Evolutionary conservation across 2,888 invertebrate species (phyloP).

Genomic region (Plagodis pulveraria): DNA sequence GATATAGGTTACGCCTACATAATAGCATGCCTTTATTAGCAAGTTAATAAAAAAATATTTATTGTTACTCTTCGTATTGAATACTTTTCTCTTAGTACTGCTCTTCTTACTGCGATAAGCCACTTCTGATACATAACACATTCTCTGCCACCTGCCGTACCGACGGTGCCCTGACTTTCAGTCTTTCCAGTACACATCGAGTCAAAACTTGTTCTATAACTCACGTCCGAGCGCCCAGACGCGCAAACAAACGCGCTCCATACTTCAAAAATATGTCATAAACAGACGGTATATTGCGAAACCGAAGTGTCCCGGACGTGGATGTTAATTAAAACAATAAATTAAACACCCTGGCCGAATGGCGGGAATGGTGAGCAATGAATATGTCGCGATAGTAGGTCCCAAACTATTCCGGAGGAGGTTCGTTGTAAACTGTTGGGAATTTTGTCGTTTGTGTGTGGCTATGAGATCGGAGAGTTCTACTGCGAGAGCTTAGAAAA

Average conservation of each 20-base stretch:
- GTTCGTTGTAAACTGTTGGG: constrained; percentile 65
- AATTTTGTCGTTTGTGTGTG: constrained; percentile 61
- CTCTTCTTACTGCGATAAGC: too few species aligned
- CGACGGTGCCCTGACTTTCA: too few species aligned
- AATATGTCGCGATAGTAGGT: constrained; percentile 71
- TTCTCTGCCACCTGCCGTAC: too few species aligned
- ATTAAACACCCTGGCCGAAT: constrained; percentile 57
- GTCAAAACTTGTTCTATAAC: constrained; percentile 21
- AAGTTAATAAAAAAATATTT: too few species aligned
- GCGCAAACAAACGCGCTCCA: constrained; percentile 23
- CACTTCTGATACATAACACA: too few species aligned
- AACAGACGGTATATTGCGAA: constrained; percentile 58
- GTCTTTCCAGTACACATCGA: background rate
- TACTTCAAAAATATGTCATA: constrained; percentile 63
- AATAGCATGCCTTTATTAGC: too few species aligned
- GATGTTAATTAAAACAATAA: constrained; percentile 76
- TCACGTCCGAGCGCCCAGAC: constrained; percentile 16
- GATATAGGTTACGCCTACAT: too few species aligned
- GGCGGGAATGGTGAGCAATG: constrained; percentile 64
- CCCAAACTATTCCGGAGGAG: constrained; percentile 66
- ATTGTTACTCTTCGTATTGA: too few species aligned
- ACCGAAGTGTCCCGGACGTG: constrained; percentile 59
- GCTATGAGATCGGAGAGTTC: constrained; percentile 46
- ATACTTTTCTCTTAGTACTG: too few species aligned
- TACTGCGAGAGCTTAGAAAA: background rate